phyloP scores from a whole-genome alignment of 2,113 vertebrate genomes.

The Phaethornis superciliosus region DNA sequence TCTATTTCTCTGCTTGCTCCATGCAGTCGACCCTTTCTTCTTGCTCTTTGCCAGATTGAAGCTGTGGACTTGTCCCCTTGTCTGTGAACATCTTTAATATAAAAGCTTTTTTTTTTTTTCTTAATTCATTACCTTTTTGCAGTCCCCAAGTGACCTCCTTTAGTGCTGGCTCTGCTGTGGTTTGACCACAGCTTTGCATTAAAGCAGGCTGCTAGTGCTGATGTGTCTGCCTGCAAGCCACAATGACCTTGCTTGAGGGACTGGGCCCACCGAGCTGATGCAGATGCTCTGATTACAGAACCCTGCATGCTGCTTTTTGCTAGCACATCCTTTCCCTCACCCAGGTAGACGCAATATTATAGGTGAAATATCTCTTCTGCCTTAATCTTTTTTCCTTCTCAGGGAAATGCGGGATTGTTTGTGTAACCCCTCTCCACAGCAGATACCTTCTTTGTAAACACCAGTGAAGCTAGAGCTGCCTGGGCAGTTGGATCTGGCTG shows the following conservation, averaged over 20 bases:
- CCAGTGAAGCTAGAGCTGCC: background rate
- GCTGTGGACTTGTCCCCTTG: background rate
- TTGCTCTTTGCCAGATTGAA: background rate
- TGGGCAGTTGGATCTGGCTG: background rate
- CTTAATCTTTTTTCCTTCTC: background rate
- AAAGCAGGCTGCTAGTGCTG: background rate
- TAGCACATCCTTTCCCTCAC: background rate
- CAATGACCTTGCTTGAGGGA: background rate
- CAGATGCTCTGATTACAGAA: background rate
- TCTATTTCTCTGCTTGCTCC: background rate
- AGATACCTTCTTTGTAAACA: background rate
- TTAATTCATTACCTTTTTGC: background rate
- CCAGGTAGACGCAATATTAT: background rate
- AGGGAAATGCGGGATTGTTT: constrained; percentile 6
- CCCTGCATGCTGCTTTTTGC: fast-evolving
- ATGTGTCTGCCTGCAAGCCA: background rate
- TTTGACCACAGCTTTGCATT: background rate
- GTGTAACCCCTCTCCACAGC: background rate
- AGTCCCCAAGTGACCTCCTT: constrained; percentile 43
- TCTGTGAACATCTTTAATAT: background rate
- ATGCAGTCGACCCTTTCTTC: background rate
- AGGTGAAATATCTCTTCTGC: background rate
- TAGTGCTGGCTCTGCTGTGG: background rate
- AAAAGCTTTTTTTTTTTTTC: background rate
- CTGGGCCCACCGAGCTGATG: background rate